Evolutionary conservation across 2,797 vertebrate species (phyloP), one percentile per base, ranked within the genome.

Genomic region (Chelonia mydas): DNA sequence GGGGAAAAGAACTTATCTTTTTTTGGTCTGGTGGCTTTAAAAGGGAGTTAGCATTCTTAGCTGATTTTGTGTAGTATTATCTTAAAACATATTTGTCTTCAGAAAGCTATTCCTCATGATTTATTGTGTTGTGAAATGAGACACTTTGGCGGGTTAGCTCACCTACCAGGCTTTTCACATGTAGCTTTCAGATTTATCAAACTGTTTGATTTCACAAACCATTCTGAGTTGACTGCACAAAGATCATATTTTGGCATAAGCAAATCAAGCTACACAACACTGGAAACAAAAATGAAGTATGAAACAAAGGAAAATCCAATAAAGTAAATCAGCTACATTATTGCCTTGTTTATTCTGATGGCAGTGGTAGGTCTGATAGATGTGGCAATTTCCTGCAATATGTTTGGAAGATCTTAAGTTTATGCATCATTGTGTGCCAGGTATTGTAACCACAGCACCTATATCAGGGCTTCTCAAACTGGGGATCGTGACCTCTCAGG

Each of bases 251-350:
- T 55, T 90, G 80, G 88, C 50, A 90, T 77, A 88, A 15, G 77
- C 68, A 89, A 92, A 89, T 89, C 78, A 41, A 45, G 72, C 19
- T 83, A 83, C 11, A 5, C 72, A 50, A 74, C 72, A 45, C 57
- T 89, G 55, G 54, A 86, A 68, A 88, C 91, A 80, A 90, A 90
- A 74, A 13, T 47, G 41, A 95, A 95, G 86, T 57, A 68, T 87
- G 23, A 55, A 90, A 76, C 86, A 95, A 94, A 76, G 88, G 91
- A 85, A 90, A 95, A 93, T 77, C 89, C 61, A 57, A 80, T 87
- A 95, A 95, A 85, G 85, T 93, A 96, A 92, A 92, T 96, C 90
- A 76, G 81, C 55, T 81, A 81, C n/a, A 45, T 55, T 55, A 55
- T 41, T 41, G 79, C 25, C 79, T 91, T 76, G 25, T 76, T 41